phyloP scores from a whole-genome alignment of 2,888 invertebrate species.

The Pecten maximus region DNA sequence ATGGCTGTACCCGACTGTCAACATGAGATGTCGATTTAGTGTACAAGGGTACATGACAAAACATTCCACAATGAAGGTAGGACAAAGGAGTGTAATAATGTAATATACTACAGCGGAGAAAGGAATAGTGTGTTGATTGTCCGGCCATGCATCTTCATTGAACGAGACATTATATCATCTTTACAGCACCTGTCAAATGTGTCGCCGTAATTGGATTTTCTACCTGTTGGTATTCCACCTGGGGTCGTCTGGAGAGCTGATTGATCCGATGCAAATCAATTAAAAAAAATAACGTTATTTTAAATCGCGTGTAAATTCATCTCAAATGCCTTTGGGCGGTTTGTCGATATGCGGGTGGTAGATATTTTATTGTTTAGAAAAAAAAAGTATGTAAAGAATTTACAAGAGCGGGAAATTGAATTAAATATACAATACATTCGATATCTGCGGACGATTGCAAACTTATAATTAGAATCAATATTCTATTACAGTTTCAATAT shows the following conservation, averaged over 20 bases:
- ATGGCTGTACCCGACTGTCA: background rate
- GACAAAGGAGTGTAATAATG: background rate
- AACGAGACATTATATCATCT: background rate
- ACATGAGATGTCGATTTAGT: background rate
- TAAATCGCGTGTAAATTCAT: background rate
- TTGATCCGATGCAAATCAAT: background rate
- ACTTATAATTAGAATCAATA: background rate
- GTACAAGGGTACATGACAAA: background rate
- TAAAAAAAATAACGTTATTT: background rate
- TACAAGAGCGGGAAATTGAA: background rate
- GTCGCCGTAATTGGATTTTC: background rate
- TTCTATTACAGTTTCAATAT: background rate
- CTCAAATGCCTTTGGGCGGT: background rate
- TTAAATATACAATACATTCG: background rate
- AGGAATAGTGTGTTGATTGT: background rate
- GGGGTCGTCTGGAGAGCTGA: background rate
- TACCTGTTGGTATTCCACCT: constrained; percentile 13
- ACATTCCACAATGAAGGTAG: background rate
- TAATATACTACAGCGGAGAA: background rate
- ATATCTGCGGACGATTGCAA: background rate
- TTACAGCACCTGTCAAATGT: background rate
- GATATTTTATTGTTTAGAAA: background rate
- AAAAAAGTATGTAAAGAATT: background rate
- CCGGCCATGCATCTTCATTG: background rate
- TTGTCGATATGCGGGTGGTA: background rate